Base-by-base conservation (phyloP, 2,797 vertebrate genomes). In the Capromys pilorides region DNA sequence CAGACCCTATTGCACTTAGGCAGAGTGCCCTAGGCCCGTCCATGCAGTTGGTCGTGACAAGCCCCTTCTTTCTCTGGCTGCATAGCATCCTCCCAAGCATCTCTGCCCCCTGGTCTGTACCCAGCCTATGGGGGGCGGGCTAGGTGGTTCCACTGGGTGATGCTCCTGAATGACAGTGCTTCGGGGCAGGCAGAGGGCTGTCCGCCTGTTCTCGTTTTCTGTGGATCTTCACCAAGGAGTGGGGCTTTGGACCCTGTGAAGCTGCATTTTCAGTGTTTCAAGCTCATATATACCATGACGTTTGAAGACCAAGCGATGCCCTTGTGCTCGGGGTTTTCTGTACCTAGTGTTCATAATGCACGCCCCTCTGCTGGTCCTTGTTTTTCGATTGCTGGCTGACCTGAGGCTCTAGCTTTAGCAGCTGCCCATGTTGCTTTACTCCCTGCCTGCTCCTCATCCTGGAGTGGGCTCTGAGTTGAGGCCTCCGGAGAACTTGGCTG, bases 291-390 rank as follows among this genome's bases (percentile, higher is more conserved):
- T 3, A 2, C 14, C 28, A 6, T 5, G 24, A 36, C 41, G 64
- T 10, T 51, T 57, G 10, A 6, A 49, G 77, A 19, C 49, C 19
- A 3, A 0, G 9, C 4, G 11, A 0, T 8, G 54, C 14, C 26
- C 11, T 28, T 73, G 36, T 31, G 21, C 10, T 10, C 36, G 24
- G 22, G 51, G 14, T 54, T 33, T 11, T 51, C 36, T 16, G 4
- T 31, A 3, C 28, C 16, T 80, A 36, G 13, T 6, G 16, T 45
- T 18, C 26, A 1, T 69, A 28, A 18, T 24, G 51, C 39, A 0
- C 1, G 1, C 41, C 18, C 26, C 16, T 6, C 24, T 62, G 1
- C 21, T 62, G 39, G 66, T 82, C 14, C 41, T 36, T 26, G 5
- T 51, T 54, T 84, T 7, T 19, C 22, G 5, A 18, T 19, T 28